Evolutionary conservation across 2,888 invertebrate genomes (phyloP).

Genomic region (Girardia tigrina): DNA sequence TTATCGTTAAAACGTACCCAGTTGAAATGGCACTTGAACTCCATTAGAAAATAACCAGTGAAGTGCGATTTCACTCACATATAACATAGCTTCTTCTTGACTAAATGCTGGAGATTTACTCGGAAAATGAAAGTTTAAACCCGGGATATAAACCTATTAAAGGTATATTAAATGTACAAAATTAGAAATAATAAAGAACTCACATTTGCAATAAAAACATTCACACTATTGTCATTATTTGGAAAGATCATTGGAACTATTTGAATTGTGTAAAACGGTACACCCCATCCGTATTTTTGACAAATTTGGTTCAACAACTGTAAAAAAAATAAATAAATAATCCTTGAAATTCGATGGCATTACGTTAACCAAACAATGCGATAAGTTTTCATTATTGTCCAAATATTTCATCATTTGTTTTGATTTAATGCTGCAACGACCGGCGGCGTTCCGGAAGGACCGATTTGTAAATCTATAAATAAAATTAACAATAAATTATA

Average conservation of each 20-base stretch:
- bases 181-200: neutral
- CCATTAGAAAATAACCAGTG: neutral
- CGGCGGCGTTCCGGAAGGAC: neutral
- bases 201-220: neutral
- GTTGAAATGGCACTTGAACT: neutral
- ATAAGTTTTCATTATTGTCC: neutral
- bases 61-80: neutral
- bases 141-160: conserved; percentile 2
- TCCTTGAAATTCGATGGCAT: neutral
- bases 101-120: neutral
- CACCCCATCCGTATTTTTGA: neutral
- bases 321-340: neutral
- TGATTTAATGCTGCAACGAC: neutral
- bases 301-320: neutral
- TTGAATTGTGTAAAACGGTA: neutral
- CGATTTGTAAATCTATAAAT: neutral
- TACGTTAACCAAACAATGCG: neutral
- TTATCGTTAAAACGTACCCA: neutral
- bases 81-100: neutral
- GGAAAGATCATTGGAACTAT: neutral
- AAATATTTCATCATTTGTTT: conserved; percentile 8
- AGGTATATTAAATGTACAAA: neutral
- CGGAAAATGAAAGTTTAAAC: neutral
- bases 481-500: neutral
- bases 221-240: neutral